Percentiles rank a stretch among this genome's conserved stretches.
Conservation (phyloP, 2,888 invertebrate genomes). For the Philhelius pedissequus region DNA sequence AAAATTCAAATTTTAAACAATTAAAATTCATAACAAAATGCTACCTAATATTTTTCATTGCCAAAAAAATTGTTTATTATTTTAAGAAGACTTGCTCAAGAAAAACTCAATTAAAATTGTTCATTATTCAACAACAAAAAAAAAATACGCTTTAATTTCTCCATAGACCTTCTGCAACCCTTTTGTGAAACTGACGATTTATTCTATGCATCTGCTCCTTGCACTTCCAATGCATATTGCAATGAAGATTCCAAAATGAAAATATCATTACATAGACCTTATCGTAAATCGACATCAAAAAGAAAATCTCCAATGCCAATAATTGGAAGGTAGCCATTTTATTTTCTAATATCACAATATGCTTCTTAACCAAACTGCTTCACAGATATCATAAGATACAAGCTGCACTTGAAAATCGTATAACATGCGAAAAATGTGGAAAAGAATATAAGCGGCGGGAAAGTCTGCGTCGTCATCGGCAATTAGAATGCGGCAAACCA, state of each 20-base stretch:
- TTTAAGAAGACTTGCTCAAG: no score
- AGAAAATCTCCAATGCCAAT: neutral
- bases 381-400: neutral
- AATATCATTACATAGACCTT: neutral
- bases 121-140: neutral
- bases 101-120: no score
- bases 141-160: neutral
- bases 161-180: slow-evolving; percentile 21
- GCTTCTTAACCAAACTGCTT: neutral
- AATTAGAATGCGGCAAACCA: slow-evolving; percentile 77
- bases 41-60: neutral
- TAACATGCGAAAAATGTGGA: slow-evolving; percentile 57
- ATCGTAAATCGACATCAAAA: neutral
- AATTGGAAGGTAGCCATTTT: slow-evolving; percentile 11
- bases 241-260: neutral
- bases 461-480: slow-evolving; percentile 85
- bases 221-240: neutral
- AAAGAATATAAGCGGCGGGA: slow-evolving; percentile 82
- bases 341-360: neutral
- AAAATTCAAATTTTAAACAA: neutral
- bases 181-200: slow-evolving; percentile 22
- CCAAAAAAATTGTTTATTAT: neutral
- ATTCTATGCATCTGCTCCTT: neutral
- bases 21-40: slow-evolving; percentile 33
- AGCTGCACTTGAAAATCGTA: neutral